phyloP scores from a whole-genome alignment of 2,113 vertebrate genomes.

The Brachyhypopomus occidentalis region DNA sequence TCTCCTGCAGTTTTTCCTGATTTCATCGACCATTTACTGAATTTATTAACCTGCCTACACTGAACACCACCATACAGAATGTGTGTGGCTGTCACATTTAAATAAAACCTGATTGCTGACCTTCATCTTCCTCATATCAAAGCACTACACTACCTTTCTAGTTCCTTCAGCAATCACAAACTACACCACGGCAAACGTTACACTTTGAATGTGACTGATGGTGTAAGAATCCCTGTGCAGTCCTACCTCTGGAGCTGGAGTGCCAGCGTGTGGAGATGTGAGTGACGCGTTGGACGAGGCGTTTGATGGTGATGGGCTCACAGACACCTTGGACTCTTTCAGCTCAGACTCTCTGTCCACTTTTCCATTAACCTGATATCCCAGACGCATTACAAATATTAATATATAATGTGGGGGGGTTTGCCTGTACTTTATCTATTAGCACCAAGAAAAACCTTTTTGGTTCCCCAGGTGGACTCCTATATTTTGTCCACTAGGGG shows the following conservation, averaged over 20 bases:
- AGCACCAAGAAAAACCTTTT: background rate
- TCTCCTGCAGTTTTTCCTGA: no score
- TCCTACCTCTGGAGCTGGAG: conserved; percentile 67
- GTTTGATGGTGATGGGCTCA: conserved; percentile 74
- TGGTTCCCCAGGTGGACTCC: background rate
- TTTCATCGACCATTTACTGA: no score
- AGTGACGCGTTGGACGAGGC: conserved; percentile 71
- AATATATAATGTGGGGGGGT: background rate
- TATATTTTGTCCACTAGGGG: background rate
- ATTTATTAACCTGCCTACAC: no score
- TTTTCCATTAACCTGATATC: conserved; percentile 66
- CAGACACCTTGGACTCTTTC: conserved; percentile 66
- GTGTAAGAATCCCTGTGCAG: background rate
- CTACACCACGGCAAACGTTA: no score
- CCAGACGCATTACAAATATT: background rate
- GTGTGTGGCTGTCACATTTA: no score
- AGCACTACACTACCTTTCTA: no score
- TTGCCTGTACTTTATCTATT: background rate
- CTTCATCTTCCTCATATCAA: no score
- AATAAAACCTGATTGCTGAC: no score
- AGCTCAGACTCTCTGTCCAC: conserved; percentile 53
- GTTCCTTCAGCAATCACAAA: no score
- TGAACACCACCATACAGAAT: no score
- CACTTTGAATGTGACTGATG: background rate
- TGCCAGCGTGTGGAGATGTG: conserved; percentile 59